These are phyloP conservation scores for Acrossocheilus wenchowensis DNA, from an alignment of 2,797 vertebrate genomes.

Conservation along the genomic window DNA sequence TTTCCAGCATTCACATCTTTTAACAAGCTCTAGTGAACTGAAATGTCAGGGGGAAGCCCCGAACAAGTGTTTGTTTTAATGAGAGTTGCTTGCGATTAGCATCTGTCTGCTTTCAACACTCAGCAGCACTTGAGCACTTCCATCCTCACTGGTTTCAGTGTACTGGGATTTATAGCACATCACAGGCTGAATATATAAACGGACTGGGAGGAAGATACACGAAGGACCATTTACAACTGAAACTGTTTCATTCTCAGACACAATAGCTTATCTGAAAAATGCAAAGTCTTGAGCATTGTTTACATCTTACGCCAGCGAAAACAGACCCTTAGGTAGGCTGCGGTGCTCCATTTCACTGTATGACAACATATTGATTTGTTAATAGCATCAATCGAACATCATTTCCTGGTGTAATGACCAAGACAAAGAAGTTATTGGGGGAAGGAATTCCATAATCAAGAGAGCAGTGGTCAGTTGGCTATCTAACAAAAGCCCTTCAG, in stretches of 20 bases:
- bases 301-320: slow-evolving; percentile 49
- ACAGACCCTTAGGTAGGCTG: slow-evolving; percentile 50
- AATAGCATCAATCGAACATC: slow-evolving; percentile 65
- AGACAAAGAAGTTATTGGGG: slow-evolving; percentile 45
- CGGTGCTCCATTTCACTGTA: slow-evolving; percentile 50
- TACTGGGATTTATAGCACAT: slow-evolving; percentile 8
- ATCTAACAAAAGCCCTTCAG: slow-evolving; percentile 20
- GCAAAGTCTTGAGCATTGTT: slow-evolving; percentile 28
- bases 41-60: slow-evolving; percentile 52
- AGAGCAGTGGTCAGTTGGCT: slow-evolving; percentile 26
- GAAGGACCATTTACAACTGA: slow-evolving; percentile 62
- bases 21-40: slow-evolving; percentile 51
- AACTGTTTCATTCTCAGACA: slow-evolving; percentile 66
- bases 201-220: slow-evolving; percentile 64
- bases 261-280: slow-evolving; percentile 63
- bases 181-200: slow-evolving; percentile 67
- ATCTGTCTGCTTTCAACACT: slow-evolving; percentile 19
- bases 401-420: slow-evolving; percentile 45
- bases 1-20: slow-evolving; percentile 56
- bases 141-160: slow-evolving; percentile 24
- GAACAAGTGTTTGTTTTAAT: slow-evolving; percentile 63
- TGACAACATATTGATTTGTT: slow-evolving; percentile 66
- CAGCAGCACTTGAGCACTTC: slow-evolving; percentile 38
- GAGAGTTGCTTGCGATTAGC: slow-evolving; percentile 56
- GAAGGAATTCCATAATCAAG: slow-evolving; percentile 61